These are phyloP conservation scores for Erynnis tages DNA, from an alignment of 2,888 invertebrate genomes.

Conservation along the genomic window DNA sequence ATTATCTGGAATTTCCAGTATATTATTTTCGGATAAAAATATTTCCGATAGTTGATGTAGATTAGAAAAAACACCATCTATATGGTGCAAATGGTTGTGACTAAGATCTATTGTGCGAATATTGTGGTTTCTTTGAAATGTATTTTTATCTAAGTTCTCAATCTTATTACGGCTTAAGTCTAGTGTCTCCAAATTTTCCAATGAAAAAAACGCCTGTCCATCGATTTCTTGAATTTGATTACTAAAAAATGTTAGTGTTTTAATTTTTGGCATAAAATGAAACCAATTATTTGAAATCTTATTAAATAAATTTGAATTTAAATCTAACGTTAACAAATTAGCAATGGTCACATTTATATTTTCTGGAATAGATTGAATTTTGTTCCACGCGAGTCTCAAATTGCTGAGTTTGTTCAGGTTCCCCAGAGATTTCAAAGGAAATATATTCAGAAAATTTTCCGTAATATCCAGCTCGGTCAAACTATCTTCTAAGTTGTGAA, in stretches of 20 bases:
- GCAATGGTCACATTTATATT: slow-evolving; percentile 87
- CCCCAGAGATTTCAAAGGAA: slow-evolving; percentile 90
- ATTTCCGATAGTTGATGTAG: slow-evolving; percentile 90
- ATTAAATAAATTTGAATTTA: slow-evolving; percentile 92
- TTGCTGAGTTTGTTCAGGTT: slow-evolving; percentile 87
- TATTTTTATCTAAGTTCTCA: slow-evolving; percentile 86
- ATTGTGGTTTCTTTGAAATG: slow-evolving; percentile 88
- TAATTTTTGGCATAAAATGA: slow-evolving; percentile 88
- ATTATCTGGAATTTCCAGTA: slow-evolving; percentile 90
- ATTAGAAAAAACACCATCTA: slow-evolving; percentile 91
- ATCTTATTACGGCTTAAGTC: slow-evolving; percentile 95
- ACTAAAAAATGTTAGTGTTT: slow-evolving; percentile 90
- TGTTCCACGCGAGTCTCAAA: slow-evolving; percentile 90
- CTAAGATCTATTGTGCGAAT: slow-evolving; percentile 92
- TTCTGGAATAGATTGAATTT: slow-evolving; percentile 88
- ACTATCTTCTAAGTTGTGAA: slow-evolving; percentile 87
- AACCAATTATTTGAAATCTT: slow-evolving; percentile 89
- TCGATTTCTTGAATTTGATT: slow-evolving; percentile 91
- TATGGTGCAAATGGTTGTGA: slow-evolving; percentile 93
- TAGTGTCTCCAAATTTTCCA: slow-evolving; percentile 89
- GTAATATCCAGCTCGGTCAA: slow-evolving; percentile 92
- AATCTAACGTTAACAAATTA: slow-evolving; percentile 88
- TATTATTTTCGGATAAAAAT: slow-evolving; percentile 94
- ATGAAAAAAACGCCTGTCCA: slow-evolving; percentile 87
- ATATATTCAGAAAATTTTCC: slow-evolving; percentile 91